Evolutionary conservation across 2,113 vertebrate species (phyloP), one percentile per base, ranked within the genome.

Genomic region (Hylia prasina): DNA sequence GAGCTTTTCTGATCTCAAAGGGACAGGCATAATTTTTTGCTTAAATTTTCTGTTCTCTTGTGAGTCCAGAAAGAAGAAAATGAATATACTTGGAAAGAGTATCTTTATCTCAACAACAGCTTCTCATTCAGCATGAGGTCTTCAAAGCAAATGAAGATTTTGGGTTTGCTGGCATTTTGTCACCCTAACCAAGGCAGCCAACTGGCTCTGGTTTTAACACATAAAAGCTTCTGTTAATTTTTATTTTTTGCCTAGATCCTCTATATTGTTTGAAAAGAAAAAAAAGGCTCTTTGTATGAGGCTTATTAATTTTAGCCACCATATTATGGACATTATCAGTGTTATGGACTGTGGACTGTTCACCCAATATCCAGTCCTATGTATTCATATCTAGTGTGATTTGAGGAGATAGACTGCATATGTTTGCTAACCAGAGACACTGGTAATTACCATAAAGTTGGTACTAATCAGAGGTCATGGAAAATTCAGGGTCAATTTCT

Each of bases 71-170:
- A 89, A 90, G 66, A 65, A 72, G 22, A 93, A 96, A 70, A 96
- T 9, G 2, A 90, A 92, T 94, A 89, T 54, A 25, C 50, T 91
- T 85, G 24, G 19, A 58, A 69, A 89, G 54, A 95, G 13, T 50
- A 80, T 93, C 92, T 92, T 72, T 88, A 63, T 90, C 87, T 93
- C 81, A 85, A 93, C 91, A 93, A 97, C 96, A 96, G 97, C 96
- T 97, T 97, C 95, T 81, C 80, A 92, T 97, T 97, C 96, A 97
- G 97, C 96, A 96, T 97, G 96, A 96, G 94, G 96, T 97, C 96
- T 92, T 88, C 83, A 88, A 96, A 95, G 91, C 76, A 83, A 97
- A 93, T 47, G 57, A 94, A 93, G 86, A 95, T 89, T 96, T 95
- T 60, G 91, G 79, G 21, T 91, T 91, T 94, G 44, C 64, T 97